Conservation (phyloP, 2,797 vertebrate species). For the Ctenosaura bakeri region DNA sequence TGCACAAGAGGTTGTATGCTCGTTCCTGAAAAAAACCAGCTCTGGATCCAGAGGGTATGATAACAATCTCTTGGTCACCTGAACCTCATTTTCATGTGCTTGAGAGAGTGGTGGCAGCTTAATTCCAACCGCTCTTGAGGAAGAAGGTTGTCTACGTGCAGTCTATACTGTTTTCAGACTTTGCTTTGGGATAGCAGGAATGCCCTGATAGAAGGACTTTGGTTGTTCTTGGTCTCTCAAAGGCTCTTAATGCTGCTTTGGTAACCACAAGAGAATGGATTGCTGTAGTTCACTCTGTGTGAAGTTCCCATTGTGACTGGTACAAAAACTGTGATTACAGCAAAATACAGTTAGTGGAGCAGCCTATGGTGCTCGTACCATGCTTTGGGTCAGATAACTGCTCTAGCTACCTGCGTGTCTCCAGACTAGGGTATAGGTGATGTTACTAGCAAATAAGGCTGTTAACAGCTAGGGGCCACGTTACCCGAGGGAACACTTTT, state of each 20-base stretch:
- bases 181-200: no score
- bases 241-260: background rate
- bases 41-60: no score
- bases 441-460: background rate
- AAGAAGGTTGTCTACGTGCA: background rate
- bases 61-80: background rate
- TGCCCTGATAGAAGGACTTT: no score
- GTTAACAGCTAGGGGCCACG: background rate
- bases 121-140: background rate
- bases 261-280: background rate
- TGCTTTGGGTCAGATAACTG: background rate
- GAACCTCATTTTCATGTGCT: background rate
- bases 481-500: background rate
- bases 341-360: background rate
- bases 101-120: no score
- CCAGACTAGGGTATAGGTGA: background rate
- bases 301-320: background rate
- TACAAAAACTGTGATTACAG: background rate
- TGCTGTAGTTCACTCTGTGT: background rate
- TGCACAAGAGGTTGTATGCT: no score
- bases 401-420: background rate
- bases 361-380: background rate
- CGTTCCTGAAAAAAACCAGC: no score
- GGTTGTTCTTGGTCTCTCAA: no score
- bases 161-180: no score